These are phyloP conservation scores for Trichomalopsis sarcophagae DNA, from an alignment of 1,140 invertebrate genomes.

Conservation along the genomic window DNA sequence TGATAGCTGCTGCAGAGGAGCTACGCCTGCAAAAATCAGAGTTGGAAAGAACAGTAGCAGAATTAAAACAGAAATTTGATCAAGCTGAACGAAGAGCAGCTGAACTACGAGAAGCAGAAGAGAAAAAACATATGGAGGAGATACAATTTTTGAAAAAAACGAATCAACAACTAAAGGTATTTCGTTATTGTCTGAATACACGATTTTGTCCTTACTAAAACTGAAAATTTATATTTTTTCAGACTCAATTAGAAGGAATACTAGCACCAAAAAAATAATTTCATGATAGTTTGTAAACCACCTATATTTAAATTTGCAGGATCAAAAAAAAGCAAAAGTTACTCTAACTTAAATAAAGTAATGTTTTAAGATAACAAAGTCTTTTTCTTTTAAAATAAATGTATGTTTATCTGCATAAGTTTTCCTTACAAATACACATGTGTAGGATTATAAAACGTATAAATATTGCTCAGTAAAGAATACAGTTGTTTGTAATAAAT, in stretches of 20 bases:
- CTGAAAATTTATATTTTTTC: slow-evolving; percentile 68
- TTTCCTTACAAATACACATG: slow-evolving; percentile 63
- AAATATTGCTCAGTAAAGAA: slow-evolving; percentile 67
- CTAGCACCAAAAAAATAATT: slow-evolving; percentile 92
- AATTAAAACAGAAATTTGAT: slow-evolving; percentile 89
- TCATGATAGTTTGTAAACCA: neutral
- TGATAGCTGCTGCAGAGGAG: slow-evolving; percentile 76
- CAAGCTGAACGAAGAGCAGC: slow-evolving; percentile 89
- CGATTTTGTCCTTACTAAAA: slow-evolving; percentile 35
- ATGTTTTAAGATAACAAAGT: slow-evolving; percentile 45
- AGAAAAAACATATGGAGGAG: slow-evolving; percentile 94
- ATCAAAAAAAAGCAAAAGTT: neutral
- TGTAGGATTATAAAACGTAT: slow-evolving; percentile 67
- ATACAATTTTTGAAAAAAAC: slow-evolving; percentile 93
- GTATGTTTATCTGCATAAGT: slow-evolving; percentile 61
- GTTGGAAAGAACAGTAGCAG: slow-evolving; percentile 86
- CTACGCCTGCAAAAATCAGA: slow-evolving; percentile 83
- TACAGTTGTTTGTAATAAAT: slow-evolving; percentile 57
- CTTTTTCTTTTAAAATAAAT: slow-evolving; percentile 58
- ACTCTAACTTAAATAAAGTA: slow-evolving; percentile 38
- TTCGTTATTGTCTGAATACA: neutral
- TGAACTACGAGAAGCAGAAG: slow-evolving; percentile 89
- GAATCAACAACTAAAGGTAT: slow-evolving; percentile 93
- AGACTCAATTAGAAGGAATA: slow-evolving; percentile 93
- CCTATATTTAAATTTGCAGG: neutral